phyloP scores from a whole-genome alignment of 2,113 vertebrate species.

The Atherinomorus stipes region DNA sequence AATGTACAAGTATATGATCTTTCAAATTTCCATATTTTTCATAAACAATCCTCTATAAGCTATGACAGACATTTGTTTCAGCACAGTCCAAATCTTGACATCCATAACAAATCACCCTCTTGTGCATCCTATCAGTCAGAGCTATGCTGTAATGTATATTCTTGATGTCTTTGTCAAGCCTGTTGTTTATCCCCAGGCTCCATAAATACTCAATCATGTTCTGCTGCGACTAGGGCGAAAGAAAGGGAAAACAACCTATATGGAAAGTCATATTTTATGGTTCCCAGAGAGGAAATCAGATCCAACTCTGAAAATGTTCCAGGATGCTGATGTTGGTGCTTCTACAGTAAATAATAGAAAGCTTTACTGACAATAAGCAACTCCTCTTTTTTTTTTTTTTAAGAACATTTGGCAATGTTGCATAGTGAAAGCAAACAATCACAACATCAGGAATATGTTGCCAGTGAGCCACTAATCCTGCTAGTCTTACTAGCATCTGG shows the following conservation, averaged over 20 bases:
- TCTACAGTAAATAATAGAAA: conserved; percentile 5
- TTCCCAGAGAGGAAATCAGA: conserved; percentile 45
- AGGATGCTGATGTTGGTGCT: conserved; percentile 35
- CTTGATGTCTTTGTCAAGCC: conserved; percentile 42
- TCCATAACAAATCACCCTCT: conserved; percentile 39
- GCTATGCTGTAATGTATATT: conserved; percentile 35
- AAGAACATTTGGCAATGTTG: conserved; percentile 20
- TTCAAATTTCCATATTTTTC: conserved; percentile 10
- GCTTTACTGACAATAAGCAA: conserved; percentile 36
- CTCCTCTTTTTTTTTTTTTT: conserved; percentile 30
- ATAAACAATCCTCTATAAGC: conserved; percentile 6
- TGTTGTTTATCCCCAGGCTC: conserved; percentile 49
- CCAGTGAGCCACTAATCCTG: conserved; percentile 34
- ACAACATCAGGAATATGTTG: conserved; percentile 5
- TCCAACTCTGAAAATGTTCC: conserved; percentile 39
- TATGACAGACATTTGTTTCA: conserved; percentile 10
- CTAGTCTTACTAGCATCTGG: conserved; percentile 16
- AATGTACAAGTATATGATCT: background rate
- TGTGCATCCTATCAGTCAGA: conserved; percentile 45
- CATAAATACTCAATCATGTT: conserved; percentile 60
- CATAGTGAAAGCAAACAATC: conserved; percentile 13
- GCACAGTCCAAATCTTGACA: conserved; percentile 18
- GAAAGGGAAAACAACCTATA: conserved; percentile 33
- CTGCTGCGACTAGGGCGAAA: conserved; percentile 19
- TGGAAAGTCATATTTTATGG: conserved; percentile 57